Evolutionary conservation across 2,113 vertebrate genomes (phyloP).

Genomic region (Tinamus guttatus): DNA sequence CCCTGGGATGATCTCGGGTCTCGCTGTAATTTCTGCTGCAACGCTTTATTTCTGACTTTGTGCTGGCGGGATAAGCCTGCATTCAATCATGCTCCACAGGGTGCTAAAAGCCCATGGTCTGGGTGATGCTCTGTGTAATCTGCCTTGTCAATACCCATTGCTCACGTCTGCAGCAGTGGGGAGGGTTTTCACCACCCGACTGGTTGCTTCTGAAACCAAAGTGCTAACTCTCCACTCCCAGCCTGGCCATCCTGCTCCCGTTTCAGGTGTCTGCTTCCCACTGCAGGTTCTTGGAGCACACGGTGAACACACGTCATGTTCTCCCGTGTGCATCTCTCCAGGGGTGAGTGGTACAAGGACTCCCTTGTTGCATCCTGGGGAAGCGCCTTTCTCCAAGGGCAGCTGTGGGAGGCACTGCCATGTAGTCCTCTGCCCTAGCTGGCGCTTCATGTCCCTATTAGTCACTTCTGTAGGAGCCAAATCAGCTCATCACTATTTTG

Average conservation of each 20-base stretch:
- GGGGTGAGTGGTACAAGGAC: not conserved
- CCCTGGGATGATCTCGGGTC: not conserved
- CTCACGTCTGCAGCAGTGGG: slow-evolving; percentile 19
- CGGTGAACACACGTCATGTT: not conserved
- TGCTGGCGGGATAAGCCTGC: slow-evolving; percentile 7
- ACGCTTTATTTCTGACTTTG: not conserved
- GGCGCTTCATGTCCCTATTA: not conserved
- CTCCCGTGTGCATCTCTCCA: too few relatives aligned
- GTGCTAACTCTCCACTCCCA: not conserved
- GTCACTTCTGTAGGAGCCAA: slow-evolving; percentile 4
- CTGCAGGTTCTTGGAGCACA: not conserved
- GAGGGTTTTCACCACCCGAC: slow-evolving; percentile 16
- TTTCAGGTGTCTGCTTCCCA: not conserved
- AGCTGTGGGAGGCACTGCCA: not conserved
- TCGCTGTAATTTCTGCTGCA: not conserved
- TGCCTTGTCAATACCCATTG: slow-evolving; percentile 36
- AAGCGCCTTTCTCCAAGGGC: not conserved
- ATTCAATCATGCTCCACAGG: slow-evolving; percentile 8
- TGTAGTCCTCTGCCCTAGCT: not conserved
- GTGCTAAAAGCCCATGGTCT: slow-evolving; percentile 36
- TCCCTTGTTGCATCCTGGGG: not conserved
- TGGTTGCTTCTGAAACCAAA: slow-evolving; percentile 4
- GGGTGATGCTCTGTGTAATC: slow-evolving; percentile 36
- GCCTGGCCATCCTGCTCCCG: not conserved
- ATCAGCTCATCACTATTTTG: not conserved